Percentiles rank a stretch among this genome's conserved stretches.
Conservation (phyloP, 2,113 vertebrate genomes). For the Otus sunia region DNA sequence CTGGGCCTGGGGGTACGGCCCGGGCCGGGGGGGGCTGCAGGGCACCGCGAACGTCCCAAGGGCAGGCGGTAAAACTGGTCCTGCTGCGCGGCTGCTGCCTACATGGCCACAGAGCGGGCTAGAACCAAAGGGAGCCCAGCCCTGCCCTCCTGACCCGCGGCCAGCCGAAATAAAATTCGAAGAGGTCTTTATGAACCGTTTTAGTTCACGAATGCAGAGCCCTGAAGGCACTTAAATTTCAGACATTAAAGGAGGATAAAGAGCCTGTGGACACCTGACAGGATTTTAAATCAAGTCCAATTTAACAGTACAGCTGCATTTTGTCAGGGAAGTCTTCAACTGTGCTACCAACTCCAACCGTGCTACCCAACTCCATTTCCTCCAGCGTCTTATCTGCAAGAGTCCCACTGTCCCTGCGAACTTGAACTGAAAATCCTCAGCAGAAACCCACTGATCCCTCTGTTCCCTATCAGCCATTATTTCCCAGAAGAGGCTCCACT, state of each 20-base stretch:
- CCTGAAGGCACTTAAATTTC: neutral
- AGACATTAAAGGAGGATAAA: neutral
- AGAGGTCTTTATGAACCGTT: neutral
- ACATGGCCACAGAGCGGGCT: neutral
- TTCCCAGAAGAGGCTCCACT: neutral
- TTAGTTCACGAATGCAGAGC: neutral
- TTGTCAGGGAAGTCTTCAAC: neutral
- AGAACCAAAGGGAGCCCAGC: neutral
- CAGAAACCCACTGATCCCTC: neutral
- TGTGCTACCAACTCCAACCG: neutral
- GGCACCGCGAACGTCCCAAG: rapidly evolving
- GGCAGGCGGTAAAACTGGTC: neutral
- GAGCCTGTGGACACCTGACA: neutral
- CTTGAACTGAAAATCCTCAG: neutral
- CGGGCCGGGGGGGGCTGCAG: neutral
- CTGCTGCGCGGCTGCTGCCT: neutral
- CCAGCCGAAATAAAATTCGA: neutral
- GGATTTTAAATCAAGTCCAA: neutral
- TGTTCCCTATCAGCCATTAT: neutral
- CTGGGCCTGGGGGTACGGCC: too few species aligned
- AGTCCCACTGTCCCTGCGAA: neutral
- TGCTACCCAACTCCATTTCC: neutral
- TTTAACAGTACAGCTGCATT: neutral
- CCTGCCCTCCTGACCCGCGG: neutral
- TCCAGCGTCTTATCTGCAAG: rapidly evolving